phyloP scores from a whole-genome alignment of 1,140 invertebrate species.

The Carposina sasakii region DNA sequence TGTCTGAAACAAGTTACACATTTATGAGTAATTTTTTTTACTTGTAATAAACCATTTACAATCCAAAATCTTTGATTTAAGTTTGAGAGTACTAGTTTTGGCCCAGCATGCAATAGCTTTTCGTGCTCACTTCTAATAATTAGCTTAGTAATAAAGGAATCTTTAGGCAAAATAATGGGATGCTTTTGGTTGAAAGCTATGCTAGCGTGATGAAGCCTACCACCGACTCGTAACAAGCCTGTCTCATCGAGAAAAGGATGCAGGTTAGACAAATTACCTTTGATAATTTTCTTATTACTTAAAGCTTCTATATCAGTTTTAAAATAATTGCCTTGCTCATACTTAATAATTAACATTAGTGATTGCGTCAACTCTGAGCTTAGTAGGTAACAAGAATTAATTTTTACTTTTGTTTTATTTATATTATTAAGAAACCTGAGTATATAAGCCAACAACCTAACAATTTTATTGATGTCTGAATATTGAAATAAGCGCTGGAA shows the following conservation, averaged over 20 bases:
- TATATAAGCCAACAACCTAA: neutral
- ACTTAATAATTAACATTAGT: neutral
- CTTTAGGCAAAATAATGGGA: constrained; percentile 28
- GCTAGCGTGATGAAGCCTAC: constrained; percentile 22
- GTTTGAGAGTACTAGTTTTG: constrained; percentile 18
- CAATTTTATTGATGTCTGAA: constrained; percentile 4
- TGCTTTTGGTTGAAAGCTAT: constrained; percentile 27
- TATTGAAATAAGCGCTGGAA: neutral
- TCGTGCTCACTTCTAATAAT: constrained; percentile 24
- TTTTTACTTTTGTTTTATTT: neutral
- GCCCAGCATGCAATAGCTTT: constrained; percentile 23
- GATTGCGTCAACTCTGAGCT: neutral
- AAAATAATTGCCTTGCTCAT: constrained; percentile 1
- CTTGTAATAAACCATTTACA: constrained; percentile 23
- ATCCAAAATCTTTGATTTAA: constrained; percentile 37
- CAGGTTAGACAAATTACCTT: constrained; percentile 8
- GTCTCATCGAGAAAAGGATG: constrained; percentile 24
- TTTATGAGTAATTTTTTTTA: constrained; percentile 23
- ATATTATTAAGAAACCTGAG: neutral
- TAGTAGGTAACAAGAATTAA: neutral
- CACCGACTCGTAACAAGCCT: constrained; percentile 30
- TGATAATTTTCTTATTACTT: neutral
- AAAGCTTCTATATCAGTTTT: neutral
- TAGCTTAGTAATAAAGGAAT: constrained; percentile 23
- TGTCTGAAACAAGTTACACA: constrained; percentile 35